A percentile compares a stretch with the other conserved stretches of the same genome.
phyloP scores from a whole-genome alignment of 2,797 vertebrate species.

The Ciconia nigra region DNA sequence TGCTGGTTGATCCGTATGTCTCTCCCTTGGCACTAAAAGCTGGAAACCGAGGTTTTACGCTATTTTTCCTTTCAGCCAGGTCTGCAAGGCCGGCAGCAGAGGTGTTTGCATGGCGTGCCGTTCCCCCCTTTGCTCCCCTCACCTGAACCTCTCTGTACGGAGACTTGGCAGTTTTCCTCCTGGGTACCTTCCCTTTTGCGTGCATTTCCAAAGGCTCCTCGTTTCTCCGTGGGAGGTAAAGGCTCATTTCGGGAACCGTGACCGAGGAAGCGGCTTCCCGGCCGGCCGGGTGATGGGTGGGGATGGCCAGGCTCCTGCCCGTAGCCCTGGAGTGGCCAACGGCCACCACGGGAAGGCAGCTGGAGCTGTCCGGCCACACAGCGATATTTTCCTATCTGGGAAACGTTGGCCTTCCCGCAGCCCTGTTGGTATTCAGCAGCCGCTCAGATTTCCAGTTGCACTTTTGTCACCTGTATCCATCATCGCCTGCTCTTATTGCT shows the following conservation, averaged over 20 bases:
- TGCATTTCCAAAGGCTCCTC: neutral
- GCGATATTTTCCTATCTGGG: neutral
- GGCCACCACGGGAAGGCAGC: neutral
- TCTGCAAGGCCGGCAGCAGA: neutral
- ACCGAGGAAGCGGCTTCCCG: neutral
- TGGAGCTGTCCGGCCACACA: accelerated
- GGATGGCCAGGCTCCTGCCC: neutral
- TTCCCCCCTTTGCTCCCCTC: neutral
- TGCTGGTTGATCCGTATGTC: accelerated
- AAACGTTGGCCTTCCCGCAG: neutral
- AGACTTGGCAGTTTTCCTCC: neutral
- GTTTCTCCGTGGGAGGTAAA: accelerated
- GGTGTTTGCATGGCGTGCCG: accelerated
- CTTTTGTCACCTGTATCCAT: neutral
- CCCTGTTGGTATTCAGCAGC: neutral
- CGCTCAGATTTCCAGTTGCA: neutral
- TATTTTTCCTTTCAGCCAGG: neutral
- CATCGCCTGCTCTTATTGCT: neutral
- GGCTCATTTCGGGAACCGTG: neutral
- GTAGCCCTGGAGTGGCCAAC: neutral
- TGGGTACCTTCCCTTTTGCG: neutral
- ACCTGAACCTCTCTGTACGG: accelerated
- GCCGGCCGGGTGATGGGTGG: too few relatives aligned
- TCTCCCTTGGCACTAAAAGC: neutral
- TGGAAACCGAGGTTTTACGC: neutral